Conservation (phyloP, 2,888 invertebrate genomes). For the Aspidiotus destructor region DNA sequence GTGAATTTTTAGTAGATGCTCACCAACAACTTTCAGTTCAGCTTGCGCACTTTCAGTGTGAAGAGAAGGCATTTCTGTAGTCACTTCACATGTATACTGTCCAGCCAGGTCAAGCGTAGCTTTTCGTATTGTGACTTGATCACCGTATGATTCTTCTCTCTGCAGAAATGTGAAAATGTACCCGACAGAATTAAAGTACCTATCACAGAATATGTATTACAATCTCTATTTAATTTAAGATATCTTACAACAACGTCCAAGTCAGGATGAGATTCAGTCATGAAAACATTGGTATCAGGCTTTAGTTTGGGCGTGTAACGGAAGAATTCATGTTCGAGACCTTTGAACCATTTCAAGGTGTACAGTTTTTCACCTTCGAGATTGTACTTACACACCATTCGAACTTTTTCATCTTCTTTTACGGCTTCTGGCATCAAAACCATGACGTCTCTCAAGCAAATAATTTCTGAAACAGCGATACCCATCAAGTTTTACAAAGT, state of each 20-base stretch:
- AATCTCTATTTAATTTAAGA: background rate
- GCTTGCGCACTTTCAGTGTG: constrained; percentile 38
- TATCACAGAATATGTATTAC: background rate
- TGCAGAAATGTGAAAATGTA: constrained; percentile 27
- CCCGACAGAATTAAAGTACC: background rate
- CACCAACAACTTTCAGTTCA: constrained; percentile 37
- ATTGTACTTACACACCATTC: constrained; percentile 41
- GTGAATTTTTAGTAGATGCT: constrained; percentile 20
- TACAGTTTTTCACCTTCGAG: constrained; percentile 47
- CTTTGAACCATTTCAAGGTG: constrained; percentile 42
- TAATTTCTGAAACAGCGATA: constrained; percentile 22
- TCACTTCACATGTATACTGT: constrained; percentile 40
- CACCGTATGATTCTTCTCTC: constrained; percentile 38
- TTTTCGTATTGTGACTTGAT: constrained; percentile 38
- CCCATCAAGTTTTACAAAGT: background rate
- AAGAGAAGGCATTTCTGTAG: constrained; percentile 40
- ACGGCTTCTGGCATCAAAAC: constrained; percentile 43
- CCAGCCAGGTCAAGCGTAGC: constrained; percentile 38
- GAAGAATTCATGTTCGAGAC: constrained; percentile 41
- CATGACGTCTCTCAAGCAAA: constrained; percentile 41
- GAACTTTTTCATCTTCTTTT: constrained; percentile 39
- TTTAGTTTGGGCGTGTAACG: constrained; percentile 42
- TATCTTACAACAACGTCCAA: constrained; percentile 41
- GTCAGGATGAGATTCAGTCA: constrained; percentile 51
- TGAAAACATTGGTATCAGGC: constrained; percentile 41